phyloP scores from a whole-genome alignment of 2,113 vertebrate genomes.

The Periophthalmodon schlosseri region DNA sequence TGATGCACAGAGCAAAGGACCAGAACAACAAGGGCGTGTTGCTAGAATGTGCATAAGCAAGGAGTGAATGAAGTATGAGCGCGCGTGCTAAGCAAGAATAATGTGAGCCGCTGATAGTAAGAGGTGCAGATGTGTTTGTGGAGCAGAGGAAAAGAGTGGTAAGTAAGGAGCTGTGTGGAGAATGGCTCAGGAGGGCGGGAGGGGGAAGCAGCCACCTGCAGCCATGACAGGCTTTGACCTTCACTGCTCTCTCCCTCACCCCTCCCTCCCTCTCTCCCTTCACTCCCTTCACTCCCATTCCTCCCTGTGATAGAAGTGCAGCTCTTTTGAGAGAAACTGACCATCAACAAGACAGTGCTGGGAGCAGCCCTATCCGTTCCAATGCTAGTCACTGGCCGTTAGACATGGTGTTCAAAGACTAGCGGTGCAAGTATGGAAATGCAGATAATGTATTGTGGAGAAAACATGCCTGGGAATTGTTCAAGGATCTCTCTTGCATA shows the following conservation, averaged over 20 bases:
- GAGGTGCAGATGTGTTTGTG: slow-evolving; percentile 26
- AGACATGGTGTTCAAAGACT: slow-evolving; percentile 91
- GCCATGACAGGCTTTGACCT: slow-evolving; percentile 91
- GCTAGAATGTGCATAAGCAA: slow-evolving; percentile 37
- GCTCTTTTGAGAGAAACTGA: slow-evolving; percentile 72
- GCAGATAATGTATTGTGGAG: slow-evolving; percentile 86
- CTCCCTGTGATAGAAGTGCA: slow-evolving; percentile 73
- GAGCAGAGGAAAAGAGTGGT: slow-evolving; percentile 27
- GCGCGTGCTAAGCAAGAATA: slow-evolving; percentile 7
- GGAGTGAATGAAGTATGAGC: slow-evolving; percentile 50
- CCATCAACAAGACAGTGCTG: slow-evolving; percentile 76
- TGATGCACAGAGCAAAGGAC: slow-evolving; percentile 58
- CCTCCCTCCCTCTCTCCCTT: slow-evolving; percentile 27
- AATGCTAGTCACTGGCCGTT: slow-evolving; percentile 81
- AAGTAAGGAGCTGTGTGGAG: slow-evolving; percentile 79
- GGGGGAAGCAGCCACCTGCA: slow-evolving; percentile 87
- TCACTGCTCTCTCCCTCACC: slow-evolving; percentile 73
- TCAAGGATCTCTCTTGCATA: slow-evolving; percentile 78
- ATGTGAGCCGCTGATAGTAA: slow-evolving; percentile 12
- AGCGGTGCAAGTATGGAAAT: slow-evolving; percentile 89
- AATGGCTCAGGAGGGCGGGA: slow-evolving; percentile 68
- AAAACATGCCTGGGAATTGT: slow-evolving; percentile 84
- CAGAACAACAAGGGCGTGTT: slow-evolving; percentile 54
- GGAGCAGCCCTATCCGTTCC: slow-evolving; percentile 73
- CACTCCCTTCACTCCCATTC: slow-evolving; percentile 58